Evolutionary conservation across 2,888 invertebrate species (phyloP), one percentile per base, ranked within the genome.

Genomic region (Agrotis segetum): DNA sequence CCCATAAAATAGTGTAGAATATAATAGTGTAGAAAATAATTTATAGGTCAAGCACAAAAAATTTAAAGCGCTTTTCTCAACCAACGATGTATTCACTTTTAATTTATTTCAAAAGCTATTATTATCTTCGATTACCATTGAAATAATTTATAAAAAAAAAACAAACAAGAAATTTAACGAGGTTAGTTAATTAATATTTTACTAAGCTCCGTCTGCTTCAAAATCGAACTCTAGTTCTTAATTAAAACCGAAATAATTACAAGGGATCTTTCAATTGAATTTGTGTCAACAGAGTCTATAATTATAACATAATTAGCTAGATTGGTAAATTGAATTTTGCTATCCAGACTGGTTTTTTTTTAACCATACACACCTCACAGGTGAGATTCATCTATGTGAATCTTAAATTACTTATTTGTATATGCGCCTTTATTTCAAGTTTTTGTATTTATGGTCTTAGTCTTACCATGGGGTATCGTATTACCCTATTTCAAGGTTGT

Each of bases 161-260:
- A n/a, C n/a, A n/a, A 56, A 24, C 16, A 16, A 17, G 21, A 6
- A 21, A 6, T 24, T 21, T 13, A 6, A 59, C 44, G 3, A 59
- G 16, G 3, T 60, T 14, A 9, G 5, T 56, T 13, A 6, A 40
- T 40, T 40, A 40, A 40, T 11, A 40, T 40, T 40, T 40, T 40
- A 40, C 40, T 3, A 19, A 29, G 7, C 17, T 29, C 13, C 19
- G 9, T 21, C 17, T 11, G 5, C 5, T 16, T 17, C 3, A 11
- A n/a, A 16, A n/a, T 40, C 0, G 0, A 50, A 13, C 11, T 16
- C 44, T 16, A 44, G 7, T 44, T 70, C 70, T 29, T n/a, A 70
- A 44, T 50, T 59, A 70, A 16, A 44, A 29, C n/a, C 19, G 19
- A 49, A 14, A 14, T 58, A 58, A 70, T 24, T 44, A 58, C n/a